Conservation (phyloP, 2,113 vertebrate genomes). For the Stegastes partitus region DNA sequence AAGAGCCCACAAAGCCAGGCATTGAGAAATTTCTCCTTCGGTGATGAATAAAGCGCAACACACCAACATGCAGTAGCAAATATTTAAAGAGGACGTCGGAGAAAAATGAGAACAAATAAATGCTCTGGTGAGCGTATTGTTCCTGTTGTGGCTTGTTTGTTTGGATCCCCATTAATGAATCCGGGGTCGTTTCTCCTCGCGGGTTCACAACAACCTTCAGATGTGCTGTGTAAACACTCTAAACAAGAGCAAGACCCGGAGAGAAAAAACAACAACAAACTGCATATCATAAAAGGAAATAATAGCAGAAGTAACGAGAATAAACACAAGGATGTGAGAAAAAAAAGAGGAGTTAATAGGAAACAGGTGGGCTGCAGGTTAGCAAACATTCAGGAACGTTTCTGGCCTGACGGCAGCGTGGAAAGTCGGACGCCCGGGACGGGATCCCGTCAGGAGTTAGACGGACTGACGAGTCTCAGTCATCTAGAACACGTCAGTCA, state of each 20-base stretch:
- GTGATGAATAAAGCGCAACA: background rate
- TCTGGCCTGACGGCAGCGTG: conserved; percentile 24
- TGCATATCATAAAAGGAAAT: conserved; percentile 15
- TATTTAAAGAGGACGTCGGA: conserved; percentile 8
- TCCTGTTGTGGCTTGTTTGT: conserved; percentile 55
- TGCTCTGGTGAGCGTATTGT: background rate
- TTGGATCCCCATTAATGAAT: conserved; percentile 38
- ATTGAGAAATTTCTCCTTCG: background rate
- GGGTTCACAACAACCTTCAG: conserved; percentile 31
- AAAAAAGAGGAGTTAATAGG: conserved; percentile 45
- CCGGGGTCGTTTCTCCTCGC: conserved; percentile 1
- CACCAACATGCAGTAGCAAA: conserved; percentile 4
- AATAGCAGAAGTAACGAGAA: background rate
- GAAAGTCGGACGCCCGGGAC: conserved; percentile 65
- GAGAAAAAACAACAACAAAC: conserved; percentile 17
- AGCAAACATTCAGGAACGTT: conserved; percentile 45
- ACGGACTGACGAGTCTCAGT: conserved; percentile 52
- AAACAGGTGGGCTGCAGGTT: conserved; percentile 75
- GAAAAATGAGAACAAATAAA: conserved; percentile 58
- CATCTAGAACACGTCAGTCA: conserved; percentile 30
- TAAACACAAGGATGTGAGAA: conserved; percentile 8
- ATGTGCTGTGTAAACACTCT: conserved; percentile 33
- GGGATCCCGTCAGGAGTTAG: conserved; percentile 44
- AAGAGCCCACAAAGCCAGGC: conserved; percentile 5
- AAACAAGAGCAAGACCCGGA: conserved; percentile 6